Conservation (phyloP, 2,888 invertebrate genomes). For the Nezara viridula region DNA sequence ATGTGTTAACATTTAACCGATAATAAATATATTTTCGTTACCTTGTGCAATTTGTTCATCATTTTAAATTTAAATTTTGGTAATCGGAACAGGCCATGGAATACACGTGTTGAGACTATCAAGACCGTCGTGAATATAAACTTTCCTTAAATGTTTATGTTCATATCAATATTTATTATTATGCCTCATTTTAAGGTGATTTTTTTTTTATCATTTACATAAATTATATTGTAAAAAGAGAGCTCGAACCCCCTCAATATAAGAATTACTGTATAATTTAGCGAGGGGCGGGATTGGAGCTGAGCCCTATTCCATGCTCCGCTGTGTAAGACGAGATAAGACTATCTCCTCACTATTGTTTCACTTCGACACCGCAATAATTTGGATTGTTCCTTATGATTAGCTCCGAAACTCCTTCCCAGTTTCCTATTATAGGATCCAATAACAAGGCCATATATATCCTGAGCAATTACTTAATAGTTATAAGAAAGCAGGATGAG, state of each 20-base stretch:
- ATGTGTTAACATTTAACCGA: too few relatives aligned
- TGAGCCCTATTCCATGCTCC: not conserved
- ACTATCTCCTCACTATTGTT: constrained; percentile 38
- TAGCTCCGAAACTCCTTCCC: not conserved
- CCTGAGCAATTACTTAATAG: not conserved
- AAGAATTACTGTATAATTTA: not conserved
- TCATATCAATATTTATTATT: too few relatives aligned
- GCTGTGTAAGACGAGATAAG: constrained; percentile 37
- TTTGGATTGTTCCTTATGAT: constrained; percentile 41
- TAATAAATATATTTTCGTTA: too few relatives aligned
- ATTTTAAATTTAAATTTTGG: too few relatives aligned
- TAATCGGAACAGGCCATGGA: too few relatives aligned
- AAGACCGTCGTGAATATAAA: too few relatives aligned
- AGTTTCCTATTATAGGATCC: constrained; percentile 11
- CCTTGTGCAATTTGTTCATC: too few relatives aligned
- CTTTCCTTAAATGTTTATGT: too few relatives aligned
- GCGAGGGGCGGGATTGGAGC: not conserved
- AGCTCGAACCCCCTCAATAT: not conserved
- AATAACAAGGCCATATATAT: not conserved
- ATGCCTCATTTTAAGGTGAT: too few relatives aligned
- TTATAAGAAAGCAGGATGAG: not conserved
- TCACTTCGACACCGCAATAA: constrained; percentile 37
- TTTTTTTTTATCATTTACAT: too few relatives aligned
- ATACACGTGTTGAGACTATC: too few relatives aligned
- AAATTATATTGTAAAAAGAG: too few relatives aligned